Base-by-base conservation (phyloP, 1,140 invertebrate genomes). In the Antheraea mylitta region DNA sequence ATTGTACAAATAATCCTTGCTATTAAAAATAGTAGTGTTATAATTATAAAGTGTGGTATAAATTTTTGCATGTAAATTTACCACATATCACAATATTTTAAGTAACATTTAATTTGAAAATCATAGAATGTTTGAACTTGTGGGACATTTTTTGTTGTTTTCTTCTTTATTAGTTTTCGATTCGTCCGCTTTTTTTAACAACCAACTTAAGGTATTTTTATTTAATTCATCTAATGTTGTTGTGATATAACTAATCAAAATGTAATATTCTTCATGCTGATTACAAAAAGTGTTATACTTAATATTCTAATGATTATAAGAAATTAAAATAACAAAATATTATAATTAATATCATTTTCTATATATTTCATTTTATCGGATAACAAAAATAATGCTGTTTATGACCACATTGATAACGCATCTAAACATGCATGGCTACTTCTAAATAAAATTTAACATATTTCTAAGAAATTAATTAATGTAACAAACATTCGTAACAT, bases 401-500 rank as follows among this genome's bases (percentile, higher is more conserved):
- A 42, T 38, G 74, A 70, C 68, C 58, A 70, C 58, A 75, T 75
- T 66, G 70, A 80, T 77, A 77, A 68, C 66, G 71, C 70, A 75
- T 73, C 66, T 48, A 38, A 67, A 73, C 69, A 75, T 66, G 69
- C 84, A 84, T 82, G 79, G 37, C 68, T 80, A 82, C 75, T 79
- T 81, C 74, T 19, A 69, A 77, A 70, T 71, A 80, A 83, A 79
- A 70, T 70, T 69, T 76, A 83, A 78, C 62, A 74, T 71, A 71
- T 60, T 80, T 82, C 80, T 86, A 85, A 68, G 77, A 79, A 59
- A 87, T 53, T 7, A 53, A 53, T 53, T 53, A 53, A 53, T 53
- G 74, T 70, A 77, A 73, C 71, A 70, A 70, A 79, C 71, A 76
- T 81, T 79, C 81, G 75, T 76, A 70, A 78, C 73, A 76, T 81